phyloP scores from a whole-genome alignment of 1,140 invertebrate species.

The Probaryconus sp. region DNA sequence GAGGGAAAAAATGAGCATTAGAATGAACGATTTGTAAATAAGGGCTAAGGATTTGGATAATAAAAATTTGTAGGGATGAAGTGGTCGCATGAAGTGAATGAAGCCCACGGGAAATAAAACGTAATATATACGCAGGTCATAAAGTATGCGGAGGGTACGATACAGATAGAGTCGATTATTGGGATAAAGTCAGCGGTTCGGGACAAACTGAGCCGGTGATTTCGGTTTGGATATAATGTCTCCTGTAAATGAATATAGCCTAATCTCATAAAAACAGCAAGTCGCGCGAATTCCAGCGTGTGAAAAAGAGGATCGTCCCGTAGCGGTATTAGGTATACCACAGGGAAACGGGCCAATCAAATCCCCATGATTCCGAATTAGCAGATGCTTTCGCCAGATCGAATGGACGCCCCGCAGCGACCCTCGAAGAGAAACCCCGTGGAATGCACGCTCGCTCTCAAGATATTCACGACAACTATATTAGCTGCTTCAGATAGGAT shows the following conservation, averaged over 20 bases:
- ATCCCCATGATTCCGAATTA: constrained; percentile 79
- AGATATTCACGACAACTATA: constrained; percentile 79
- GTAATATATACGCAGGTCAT: too few relatives aligned
- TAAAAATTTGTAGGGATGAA: too few relatives aligned
- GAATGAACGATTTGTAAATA: too few relatives aligned
- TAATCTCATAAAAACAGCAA: constrained; percentile 59
- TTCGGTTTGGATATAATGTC: constrained; percentile 42
- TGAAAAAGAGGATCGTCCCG: constrained; percentile 62
- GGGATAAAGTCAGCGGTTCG: too few relatives aligned
- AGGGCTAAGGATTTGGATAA: too few relatives aligned
- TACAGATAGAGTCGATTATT: too few relatives aligned
- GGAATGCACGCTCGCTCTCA: constrained; percentile 74
- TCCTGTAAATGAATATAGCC: constrained; percentile 44
- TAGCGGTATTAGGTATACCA: constrained; percentile 62
- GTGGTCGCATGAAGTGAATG: too few relatives aligned
- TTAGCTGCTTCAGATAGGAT: constrained; percentile 77
- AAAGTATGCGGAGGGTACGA: too few relatives aligned
- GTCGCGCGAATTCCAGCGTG: constrained; percentile 63
- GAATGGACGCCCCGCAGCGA: constrained; percentile 76
- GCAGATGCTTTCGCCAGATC: constrained; percentile 78
- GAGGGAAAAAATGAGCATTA: too few relatives aligned
- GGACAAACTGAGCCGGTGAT: too few relatives aligned
- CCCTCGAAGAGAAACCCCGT: constrained; percentile 71
- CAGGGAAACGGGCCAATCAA: constrained; percentile 74
- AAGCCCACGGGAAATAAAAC: too few relatives aligned